phyloP scores from a whole-genome alignment of 2,888 invertebrate species.

The Eupeodes luniger region DNA sequence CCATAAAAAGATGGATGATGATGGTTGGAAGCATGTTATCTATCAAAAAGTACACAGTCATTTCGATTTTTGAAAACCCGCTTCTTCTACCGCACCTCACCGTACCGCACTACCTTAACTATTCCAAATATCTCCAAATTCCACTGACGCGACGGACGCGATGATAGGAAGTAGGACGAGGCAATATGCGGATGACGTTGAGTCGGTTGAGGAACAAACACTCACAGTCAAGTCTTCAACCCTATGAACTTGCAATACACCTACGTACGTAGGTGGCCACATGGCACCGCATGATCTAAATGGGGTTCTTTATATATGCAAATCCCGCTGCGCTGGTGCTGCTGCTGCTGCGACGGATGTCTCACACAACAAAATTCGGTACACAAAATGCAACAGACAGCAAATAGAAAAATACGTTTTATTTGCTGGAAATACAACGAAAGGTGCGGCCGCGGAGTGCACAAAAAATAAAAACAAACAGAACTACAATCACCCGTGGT shows the following conservation, averaged over 20 bases:
- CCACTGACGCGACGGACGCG: neutral
- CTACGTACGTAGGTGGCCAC: neutral
- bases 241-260: slow-evolving; percentile 36
- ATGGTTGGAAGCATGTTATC: slow-evolving; percentile 66
- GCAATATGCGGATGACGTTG: neutral
- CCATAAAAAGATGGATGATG: slow-evolving; percentile 66
- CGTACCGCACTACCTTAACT: neutral
- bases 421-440: slow-evolving; percentile 69
- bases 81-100: neutral
- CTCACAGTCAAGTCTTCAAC: neutral
- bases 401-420: slow-evolving; percentile 67
- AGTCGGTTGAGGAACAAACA: slow-evolving; percentile 29
- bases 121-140: slow-evolving; percentile 40
- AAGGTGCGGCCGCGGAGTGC: neutral
- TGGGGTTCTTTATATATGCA: slow-evolving; percentile 35
- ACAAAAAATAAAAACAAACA: slow-evolving; percentile 11
- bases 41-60: slow-evolving; percentile 50
- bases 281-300: neutral
- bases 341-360: slow-evolving; percentile 25
- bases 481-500: neutral
- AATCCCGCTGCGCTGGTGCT: neutral
- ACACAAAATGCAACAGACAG: slow-evolving; percentile 50
- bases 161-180: too few relatives aligned
- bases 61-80: slow-evolving; percentile 38
- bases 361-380: slow-evolving; percentile 16